Percentiles rank a stretch among this genome's conserved stretches.
Evolutionary conservation across 2,888 invertebrate genomes (phyloP).

Genomic region (Prenolepis imparis): DNA sequence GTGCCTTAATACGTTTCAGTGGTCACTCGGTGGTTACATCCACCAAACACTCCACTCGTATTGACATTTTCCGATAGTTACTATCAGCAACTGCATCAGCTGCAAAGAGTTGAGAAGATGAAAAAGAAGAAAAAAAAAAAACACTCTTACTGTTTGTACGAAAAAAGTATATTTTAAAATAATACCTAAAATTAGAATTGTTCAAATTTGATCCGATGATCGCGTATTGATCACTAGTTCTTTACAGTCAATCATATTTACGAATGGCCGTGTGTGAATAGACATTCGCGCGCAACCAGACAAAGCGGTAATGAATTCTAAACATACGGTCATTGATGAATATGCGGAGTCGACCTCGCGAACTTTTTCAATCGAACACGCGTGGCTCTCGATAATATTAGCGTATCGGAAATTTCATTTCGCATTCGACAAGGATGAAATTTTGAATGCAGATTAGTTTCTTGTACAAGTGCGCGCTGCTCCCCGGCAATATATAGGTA

Average conservation of each 20-base stretch:
- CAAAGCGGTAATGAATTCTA: slow-evolving; percentile 30
- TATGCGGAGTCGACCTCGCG: not conserved
- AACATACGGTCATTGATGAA: not conserved
- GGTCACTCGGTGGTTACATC: slow-evolving; percentile 14
- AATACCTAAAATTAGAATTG: slow-evolving; percentile 11
- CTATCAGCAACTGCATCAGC: not conserved
- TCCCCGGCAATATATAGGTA: not conserved
- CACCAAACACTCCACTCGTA: slow-evolving; percentile 4
- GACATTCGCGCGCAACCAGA: slow-evolving; percentile 34
- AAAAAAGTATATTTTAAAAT: not conserved
- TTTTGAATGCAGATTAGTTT: slow-evolving; percentile 81
- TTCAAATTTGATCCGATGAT: slow-evolving; percentile 21
- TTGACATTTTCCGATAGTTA: slow-evolving; percentile 24
- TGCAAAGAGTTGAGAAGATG: slow-evolving; percentile 11
- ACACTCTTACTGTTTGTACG: not conserved
- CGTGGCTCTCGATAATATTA: slow-evolving; percentile 52
- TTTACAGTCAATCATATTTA: slow-evolving; percentile 33
- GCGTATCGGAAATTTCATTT: slow-evolving; percentile 63
- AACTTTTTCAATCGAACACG: slow-evolving; percentile 43
- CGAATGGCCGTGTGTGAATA: not conserved
- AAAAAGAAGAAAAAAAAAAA: slow-evolving; percentile 5
- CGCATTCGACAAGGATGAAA: slow-evolving; percentile 80
- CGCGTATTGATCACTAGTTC: not conserved
- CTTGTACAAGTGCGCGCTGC: slow-evolving; percentile 56
- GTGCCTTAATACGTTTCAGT: slow-evolving; percentile 14